Evolutionary conservation across 2,888 invertebrate genomes (phyloP), one percentile per base, ranked within the genome.

Genomic region (Acronicta aceris): DNA sequence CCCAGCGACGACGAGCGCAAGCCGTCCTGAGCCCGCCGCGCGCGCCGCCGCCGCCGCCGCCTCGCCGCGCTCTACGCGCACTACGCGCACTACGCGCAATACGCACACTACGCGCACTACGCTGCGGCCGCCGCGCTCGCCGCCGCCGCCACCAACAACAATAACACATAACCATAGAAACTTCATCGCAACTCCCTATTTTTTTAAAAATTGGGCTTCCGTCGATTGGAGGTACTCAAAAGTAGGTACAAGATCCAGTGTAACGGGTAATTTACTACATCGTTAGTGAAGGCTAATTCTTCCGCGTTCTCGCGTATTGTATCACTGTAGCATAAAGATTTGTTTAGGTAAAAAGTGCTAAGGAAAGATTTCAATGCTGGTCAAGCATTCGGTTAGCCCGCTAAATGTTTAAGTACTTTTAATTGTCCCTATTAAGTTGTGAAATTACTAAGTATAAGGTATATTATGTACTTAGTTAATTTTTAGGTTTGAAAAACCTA

Each of bases 271-370:
- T 92, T 92, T 93, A 93, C 91, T 89, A 80, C 87, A 79, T 89
- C 89, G 91, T 91, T 92, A 90, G 89, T 77, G 81, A 78, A 76
- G 75, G 87, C 90, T 92, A 92, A 91, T 91, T 92, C 93, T 92
- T 92, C 93, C 93, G 93, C 93, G 89, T 93, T 91, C 91, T 88
- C 74, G 81, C 81, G 81, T 89, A 88, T 87, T n/a, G n/a, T n/a
- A n/a, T n/a, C n/a, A 21, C 21, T 21, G 21, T 21, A 21, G 21
- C 21, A 2, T 21, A 4, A 21, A 21, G 21, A 4, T 21, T 21
- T 4, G 21, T 21, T 21, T 21, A 21, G 2, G 21, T 21, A 21
- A 21, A 21, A 21, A 21, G 2, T 21, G 21, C 21, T 21, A 4
- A 21, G 21, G 2, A 21, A 21, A 21, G 4, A 21, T 3, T 21